These are phyloP conservation scores for Choloepus didactylus DNA, from an alignment of 2,797 vertebrate genomes.

Conservation along the genomic window DNA sequence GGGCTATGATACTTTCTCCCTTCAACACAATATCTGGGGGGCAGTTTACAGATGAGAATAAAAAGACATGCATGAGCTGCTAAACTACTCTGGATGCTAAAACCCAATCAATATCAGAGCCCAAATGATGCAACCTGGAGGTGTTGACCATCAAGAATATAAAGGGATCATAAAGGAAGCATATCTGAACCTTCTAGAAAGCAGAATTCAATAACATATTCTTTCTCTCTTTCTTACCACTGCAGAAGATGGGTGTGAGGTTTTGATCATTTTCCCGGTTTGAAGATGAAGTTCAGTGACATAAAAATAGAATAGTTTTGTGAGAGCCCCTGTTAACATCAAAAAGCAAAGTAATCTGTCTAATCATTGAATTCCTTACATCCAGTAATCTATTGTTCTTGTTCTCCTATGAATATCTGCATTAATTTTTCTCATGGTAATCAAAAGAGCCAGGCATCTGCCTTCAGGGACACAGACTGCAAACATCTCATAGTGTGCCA, in stretches of 20 bases:
- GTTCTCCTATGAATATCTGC: neutral
- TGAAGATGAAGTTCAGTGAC: neutral
- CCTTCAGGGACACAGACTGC: neutral
- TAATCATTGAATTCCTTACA: neutral
- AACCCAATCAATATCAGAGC: neutral
- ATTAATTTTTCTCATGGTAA: neutral
- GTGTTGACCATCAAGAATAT: neutral
- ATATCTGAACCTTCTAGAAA: neutral
- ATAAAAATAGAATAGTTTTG: neutral
- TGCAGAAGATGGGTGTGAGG: accelerated
- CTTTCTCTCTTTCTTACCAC: neutral
- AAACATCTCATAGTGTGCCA: neutral
- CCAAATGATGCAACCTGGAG: neutral
- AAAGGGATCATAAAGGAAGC: neutral
- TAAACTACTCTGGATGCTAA: neutral
- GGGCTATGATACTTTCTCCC: neutral
- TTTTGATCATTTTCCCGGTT: neutral
- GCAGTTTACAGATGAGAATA: neutral
- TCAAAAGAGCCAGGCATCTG: neutral
- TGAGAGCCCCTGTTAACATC: neutral
- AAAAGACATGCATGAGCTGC: neutral
- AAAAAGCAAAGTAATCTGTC: neutral
- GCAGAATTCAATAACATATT: neutral
- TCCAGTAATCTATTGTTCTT: neutral
- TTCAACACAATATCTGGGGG: accelerated